phyloP scores from a whole-genome alignment of 1,140 invertebrate species.

The Mizuhopecten yessoensis region DNA sequence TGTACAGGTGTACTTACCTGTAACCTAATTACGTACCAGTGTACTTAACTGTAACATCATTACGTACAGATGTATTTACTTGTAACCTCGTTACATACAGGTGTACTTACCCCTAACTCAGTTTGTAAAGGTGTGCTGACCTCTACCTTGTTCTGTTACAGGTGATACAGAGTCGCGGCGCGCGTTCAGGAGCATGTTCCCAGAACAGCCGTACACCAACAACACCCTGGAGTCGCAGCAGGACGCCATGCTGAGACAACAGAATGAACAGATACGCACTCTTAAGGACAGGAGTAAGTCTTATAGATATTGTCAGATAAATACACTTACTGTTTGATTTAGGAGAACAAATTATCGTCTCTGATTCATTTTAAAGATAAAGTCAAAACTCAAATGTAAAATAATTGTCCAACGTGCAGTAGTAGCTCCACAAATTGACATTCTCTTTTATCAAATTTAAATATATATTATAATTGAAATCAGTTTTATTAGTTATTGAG shows the following conservation, averaged over 20 bases:
- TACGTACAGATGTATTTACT: background rate
- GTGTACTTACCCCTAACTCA: background rate
- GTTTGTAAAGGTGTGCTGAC: background rate
- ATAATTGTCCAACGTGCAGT: too few species aligned
- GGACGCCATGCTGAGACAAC: slow-evolving; percentile 76
- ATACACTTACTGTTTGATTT: too few species aligned
- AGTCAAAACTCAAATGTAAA: too few species aligned
- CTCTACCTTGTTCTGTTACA: slow-evolving; percentile 51
- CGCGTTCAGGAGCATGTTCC: slow-evolving; percentile 77
- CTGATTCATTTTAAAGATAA: too few species aligned
- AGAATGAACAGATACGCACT: slow-evolving; percentile 73
- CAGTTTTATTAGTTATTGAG: too few species aligned
- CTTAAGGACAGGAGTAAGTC: slow-evolving; percentile 52
- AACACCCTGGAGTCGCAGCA: slow-evolving; percentile 78
- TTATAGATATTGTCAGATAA: too few species aligned
- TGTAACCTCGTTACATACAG: background rate
- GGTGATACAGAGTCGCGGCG: slow-evolving; percentile 76
- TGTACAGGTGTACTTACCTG: background rate
- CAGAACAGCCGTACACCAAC: slow-evolving; percentile 73
- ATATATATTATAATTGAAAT: too few species aligned
- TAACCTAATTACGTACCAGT: background rate
- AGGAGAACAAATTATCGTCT: too few species aligned
- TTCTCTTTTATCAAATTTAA: too few species aligned
- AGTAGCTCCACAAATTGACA: too few species aligned
- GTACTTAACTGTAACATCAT: background rate